Conservation (phyloP, 2,113 vertebrate species). For the Bubo scandiacus region DNA sequence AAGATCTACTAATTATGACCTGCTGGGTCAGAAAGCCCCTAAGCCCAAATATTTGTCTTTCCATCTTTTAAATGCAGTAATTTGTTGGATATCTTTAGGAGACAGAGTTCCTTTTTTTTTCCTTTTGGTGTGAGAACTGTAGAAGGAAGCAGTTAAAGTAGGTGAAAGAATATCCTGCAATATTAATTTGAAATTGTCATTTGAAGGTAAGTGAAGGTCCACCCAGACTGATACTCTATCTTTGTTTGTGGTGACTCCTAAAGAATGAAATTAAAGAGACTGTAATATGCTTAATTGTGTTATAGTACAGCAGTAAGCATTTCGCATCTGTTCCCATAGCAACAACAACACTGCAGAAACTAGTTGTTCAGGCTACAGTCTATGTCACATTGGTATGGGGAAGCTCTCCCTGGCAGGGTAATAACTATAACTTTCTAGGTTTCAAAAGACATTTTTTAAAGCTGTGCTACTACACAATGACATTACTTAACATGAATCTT, state of each 20-base stretch:
- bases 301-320: conserved; percentile 6
- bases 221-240: neutral
- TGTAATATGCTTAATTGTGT: neutral
- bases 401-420: conserved; percentile 20
- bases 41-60: neutral
- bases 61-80: neutral
- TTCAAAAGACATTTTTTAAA: conserved; percentile 46
- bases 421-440: conserved; percentile 15
- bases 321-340: conserved; percentile 53
- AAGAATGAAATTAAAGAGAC: conserved; percentile 21
- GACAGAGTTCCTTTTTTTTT: neutral
- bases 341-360: conserved; percentile 53
- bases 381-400: conserved; percentile 6
- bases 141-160: neutral
- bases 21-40: neutral
- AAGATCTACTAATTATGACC: neutral
- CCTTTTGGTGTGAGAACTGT: neutral
- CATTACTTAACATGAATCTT: neutral
- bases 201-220: neutral
- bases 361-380: conserved; percentile 24
- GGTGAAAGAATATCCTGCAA: neutral
- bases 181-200: neutral
- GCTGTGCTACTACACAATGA: conserved; percentile 14
- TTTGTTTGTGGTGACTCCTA: neutral
- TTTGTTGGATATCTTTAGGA: neutral